These are phyloP conservation scores for Periplaneta americana DNA, from an alignment of 1,140 invertebrate species.

Conservation along the genomic window DNA sequence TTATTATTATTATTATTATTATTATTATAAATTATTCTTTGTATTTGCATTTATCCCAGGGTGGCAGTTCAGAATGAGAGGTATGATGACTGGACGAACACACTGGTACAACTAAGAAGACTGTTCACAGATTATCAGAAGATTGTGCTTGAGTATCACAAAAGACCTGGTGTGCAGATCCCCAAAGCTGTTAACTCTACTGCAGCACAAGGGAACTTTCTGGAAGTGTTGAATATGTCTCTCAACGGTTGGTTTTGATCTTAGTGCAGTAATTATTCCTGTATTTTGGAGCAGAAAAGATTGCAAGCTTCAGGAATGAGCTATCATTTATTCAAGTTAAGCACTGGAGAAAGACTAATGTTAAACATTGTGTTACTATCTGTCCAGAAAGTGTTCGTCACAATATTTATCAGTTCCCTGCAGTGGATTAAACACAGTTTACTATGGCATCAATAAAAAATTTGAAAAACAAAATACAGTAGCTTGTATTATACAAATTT, in stretches of 20 bases:
- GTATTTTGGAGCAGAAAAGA: too few relatives aligned
- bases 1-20: neutral
- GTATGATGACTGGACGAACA: constrained; percentile 94
- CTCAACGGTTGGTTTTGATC: constrained; percentile 78
- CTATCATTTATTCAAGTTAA: too few relatives aligned
- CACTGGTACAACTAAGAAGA: constrained; percentile 77
- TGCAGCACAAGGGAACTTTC: constrained; percentile 94
- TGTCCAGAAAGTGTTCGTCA: too few relatives aligned
- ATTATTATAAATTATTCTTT: constrained; percentile 2
- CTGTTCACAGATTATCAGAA: constrained; percentile 90
- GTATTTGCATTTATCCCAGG: constrained; percentile 53
- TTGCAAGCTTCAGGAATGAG: too few relatives aligned
- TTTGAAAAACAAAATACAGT: too few relatives aligned
- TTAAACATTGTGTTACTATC: too few relatives aligned
- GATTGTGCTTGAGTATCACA: constrained; percentile 83
- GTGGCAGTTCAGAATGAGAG: constrained; percentile 97
- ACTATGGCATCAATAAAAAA: too few relatives aligned
- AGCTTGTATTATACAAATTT: too few relatives aligned
- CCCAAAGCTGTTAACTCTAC: constrained; percentile 88
- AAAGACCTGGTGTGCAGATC: constrained; percentile 60
- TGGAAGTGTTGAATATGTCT: constrained; percentile 98
- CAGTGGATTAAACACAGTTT: too few relatives aligned
- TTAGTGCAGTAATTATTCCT: too few relatives aligned
- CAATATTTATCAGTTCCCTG: too few relatives aligned
- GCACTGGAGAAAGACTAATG: too few relatives aligned